Evolutionary conservation across 37 sponge, comb jelly and placozoan species (phyloP).

Genomic region (Lycopodina hypogea): DNA sequence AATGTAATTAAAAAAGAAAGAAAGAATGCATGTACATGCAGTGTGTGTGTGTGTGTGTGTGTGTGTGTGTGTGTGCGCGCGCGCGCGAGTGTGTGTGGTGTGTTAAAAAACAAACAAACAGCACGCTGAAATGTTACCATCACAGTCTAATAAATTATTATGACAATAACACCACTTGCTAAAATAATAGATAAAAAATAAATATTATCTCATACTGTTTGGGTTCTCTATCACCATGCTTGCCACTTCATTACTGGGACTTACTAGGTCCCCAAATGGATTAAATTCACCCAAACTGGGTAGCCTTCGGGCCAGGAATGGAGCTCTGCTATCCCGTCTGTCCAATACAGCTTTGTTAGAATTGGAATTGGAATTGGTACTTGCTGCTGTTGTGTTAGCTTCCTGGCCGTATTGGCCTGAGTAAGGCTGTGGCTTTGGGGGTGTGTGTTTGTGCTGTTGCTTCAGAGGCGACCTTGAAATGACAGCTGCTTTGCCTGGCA

Average conservation of each 20-base stretch:
- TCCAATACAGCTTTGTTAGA: neutral
- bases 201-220: neutral
- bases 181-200: no score
- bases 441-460: neutral
- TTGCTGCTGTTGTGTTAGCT: neutral
- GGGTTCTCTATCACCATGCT: neutral
- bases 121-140: no score
- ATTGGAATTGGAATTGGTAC: neutral
- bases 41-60: no score
- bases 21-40: no score
- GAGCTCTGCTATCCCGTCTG: no score
- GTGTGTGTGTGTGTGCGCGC: no score
- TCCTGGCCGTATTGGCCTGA: neutral
- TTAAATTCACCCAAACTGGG: constrained; percentile 30
- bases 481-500: neutral
- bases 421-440: constrained; percentile 27
- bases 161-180: no score
- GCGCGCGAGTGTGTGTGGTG: no score
- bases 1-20: no score
- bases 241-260: neutral
- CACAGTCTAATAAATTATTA: no score
- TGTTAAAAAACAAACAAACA: no score
- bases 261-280: constrained; percentile 19
- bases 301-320: constrained; percentile 4
- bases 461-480: neutral